Base-by-base conservation (phyloP, 1,140 invertebrate species). In the Drosophila baimaii region DNA sequence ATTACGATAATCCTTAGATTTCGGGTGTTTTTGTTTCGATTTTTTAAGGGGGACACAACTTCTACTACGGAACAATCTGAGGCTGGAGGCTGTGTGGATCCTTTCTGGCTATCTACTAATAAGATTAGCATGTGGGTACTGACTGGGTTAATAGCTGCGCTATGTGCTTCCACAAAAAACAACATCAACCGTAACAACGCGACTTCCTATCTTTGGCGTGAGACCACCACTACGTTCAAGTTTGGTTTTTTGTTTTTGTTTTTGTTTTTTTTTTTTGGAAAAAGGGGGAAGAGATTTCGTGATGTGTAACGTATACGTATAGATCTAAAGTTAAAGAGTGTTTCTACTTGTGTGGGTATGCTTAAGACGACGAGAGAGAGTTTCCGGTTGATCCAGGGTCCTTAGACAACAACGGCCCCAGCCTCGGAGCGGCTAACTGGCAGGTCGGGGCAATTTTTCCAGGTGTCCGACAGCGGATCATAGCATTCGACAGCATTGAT, bases 401-500 rank as follows among this genome's bases (percentile, higher is more conserved):
- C 47, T 93, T 93, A 94, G 79, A 94, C 93, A 66, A 94, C 93
- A 37, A 94, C 94, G 63, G 96, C 96, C n/a, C 95, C 96, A 23
- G 96, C 96, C 92, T 97, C 96, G 65, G 97, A 96, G 77, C 97
- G 94, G 72, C 95, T 96, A 74, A 95, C 95, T 27, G 96, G 96
- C 69, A 98, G 93, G 23, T 96, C 94, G 25, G 95, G 94, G 73
- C 95, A 95, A 65, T 95, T 94, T 57, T 94, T 94, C 97, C 97
- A 98, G 33, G 93, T 93, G 86, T 97, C 95, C 5, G 94, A 95
- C 43, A 94, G 92, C 3, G 97, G 97, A 93, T 98, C 95, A 92
- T 96, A 98, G 76, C 95, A 94, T 91, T 98, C 97, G 0, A 97
- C 96, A 37, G 95, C 94, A 55, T 95, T 94, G 47, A 98, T 95